A percentile compares a stretch with the other conserved stretches of the same genome.
These are phyloP conservation scores for Caenorhabditis parvicauda DNA, from an alignment of 2,888 invertebrate genomes.

Conservation along the genomic window DNA sequence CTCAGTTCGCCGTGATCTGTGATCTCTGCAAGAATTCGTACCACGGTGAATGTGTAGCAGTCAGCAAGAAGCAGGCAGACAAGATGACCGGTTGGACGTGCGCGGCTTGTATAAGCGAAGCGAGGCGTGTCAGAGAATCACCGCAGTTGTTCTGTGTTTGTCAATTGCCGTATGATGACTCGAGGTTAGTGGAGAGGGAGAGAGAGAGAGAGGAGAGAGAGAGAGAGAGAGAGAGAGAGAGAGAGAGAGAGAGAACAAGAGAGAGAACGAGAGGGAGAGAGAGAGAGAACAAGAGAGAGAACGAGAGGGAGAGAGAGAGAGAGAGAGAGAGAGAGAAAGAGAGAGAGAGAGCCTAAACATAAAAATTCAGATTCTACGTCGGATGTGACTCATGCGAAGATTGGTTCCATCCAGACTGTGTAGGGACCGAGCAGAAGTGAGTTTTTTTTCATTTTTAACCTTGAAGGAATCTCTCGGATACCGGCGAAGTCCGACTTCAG, in stretches of 20 bases:
- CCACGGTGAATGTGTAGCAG: conserved; percentile 92
- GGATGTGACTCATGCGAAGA: conserved; percentile 98
- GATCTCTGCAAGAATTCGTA: conserved; percentile 97
- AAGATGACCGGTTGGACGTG: conserved; percentile 78
- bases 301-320: too few relatives aligned
- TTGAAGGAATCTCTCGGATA: background rate
- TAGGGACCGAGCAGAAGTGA: conserved; percentile 70
- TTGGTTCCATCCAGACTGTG: conserved; percentile 98
- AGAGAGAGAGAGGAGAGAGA: too few relatives aligned
- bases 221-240: too few relatives aligned
- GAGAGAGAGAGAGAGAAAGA: too few relatives aligned
- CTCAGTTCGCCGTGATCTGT: conserved; percentile 86
- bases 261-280: too few relatives aligned
- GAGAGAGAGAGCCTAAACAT: too few relatives aligned
- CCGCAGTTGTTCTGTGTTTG: conserved; percentile 92
- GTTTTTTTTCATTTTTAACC: conserved; percentile 24
- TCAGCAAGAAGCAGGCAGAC: conserved; percentile 84
- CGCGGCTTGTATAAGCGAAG: conserved; percentile 67
- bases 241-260: too few relatives aligned
- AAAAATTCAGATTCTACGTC: conserved; percentile 91
- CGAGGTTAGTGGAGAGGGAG: too few relatives aligned
- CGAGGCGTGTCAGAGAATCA: conserved; percentile 12
- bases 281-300: too few relatives aligned
- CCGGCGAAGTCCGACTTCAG: background rate
- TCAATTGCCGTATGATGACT: conserved; percentile 91